Evolutionary conservation across 2,797 vertebrate genomes (phyloP), one percentile per base, ranked within the genome.

Genomic region (Cephalopachus bancanus): DNA sequence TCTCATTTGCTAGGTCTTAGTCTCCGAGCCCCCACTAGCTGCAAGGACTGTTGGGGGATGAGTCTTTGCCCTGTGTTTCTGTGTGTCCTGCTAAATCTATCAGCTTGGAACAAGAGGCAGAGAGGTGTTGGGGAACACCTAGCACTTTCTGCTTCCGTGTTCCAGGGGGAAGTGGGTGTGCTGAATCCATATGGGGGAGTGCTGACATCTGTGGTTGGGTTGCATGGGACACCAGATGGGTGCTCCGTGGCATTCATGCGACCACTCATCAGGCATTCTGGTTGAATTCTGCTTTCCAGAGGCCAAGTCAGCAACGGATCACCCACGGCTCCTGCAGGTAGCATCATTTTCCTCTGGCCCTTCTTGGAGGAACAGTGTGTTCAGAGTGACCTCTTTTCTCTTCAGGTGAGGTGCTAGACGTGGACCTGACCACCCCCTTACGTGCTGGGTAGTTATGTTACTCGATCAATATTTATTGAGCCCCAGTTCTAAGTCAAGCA

Each of bases 391-490:
- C 62, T 37, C 22, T 44, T 6, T 75, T 81, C 49, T 72, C 15
- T 67, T 19, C 83, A 11, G 14, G 19, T 0, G 14, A 74, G 78
- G 76, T 2, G 20, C 64, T 60, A 22, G 24, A 12, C 3, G 0
- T 33, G 28, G 69, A 51, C 24, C 10, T 10, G 24, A 24, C 49
- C 10, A 3, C 28, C 4, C 5, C n/a, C 1, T 1, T 49, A 8
- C 28, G 55, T 15, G 8, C 44, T 55, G 44, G 24, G 65, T 28
- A 12, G 62, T 11, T 14, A 16, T 28, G 22, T 69, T 24, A 20
- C 62, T 53, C 1, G 0, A 0, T 7, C 30, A 64, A 44, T 55
- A 16, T 4, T 44, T 10, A 22, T 3, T 1, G 55, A 62, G 26
- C 3, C 12, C 37, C 22, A 7, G 16, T 6, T 1, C 0, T 28